Evolutionary conservation across 1,140 invertebrate species (phyloP).

Genomic region (Pseudoatta argentina): DNA sequence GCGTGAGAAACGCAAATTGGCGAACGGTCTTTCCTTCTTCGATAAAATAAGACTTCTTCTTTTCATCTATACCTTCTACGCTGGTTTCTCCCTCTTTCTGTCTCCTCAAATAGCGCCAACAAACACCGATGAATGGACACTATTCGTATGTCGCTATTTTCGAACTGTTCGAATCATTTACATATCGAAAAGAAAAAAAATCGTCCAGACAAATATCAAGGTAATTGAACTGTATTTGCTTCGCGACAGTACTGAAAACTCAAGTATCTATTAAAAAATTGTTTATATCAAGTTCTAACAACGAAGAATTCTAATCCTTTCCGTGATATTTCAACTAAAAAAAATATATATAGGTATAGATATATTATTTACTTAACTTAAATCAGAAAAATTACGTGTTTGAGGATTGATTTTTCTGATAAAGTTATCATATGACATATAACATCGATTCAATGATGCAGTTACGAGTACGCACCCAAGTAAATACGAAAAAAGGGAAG

Average conservation of each 20-base stretch:
- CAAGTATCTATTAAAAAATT: not conserved
- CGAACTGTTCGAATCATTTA: slow-evolving; percentile 29
- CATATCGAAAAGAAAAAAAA: slow-evolving; percentile 16
- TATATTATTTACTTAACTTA: not conserved
- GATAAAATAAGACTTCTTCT: slow-evolving; percentile 26
- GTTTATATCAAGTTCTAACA: not conserved
- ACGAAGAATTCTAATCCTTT: not conserved
- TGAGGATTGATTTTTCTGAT: not conserved
- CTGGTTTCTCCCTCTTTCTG: not conserved
- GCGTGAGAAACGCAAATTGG: slow-evolving; percentile 21
- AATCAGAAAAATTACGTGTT: not conserved
- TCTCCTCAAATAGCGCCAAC: slow-evolving; percentile 4
- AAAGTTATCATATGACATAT: not conserved
- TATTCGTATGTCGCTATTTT: slow-evolving; percentile 19
- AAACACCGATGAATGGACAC: slow-evolving; percentile 23
- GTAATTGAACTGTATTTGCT: slow-evolving; percentile 13
- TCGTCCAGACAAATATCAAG: slow-evolving; percentile 37
- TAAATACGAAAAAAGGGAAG: slow-evolving; percentile 43
- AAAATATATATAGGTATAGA: too few species aligned
- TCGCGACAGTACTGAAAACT: not conserved
- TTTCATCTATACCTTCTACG: slow-evolving; percentile 30
- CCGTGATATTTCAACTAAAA: not conserved
- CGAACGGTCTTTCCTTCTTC: not conserved
- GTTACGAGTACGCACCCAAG: slow-evolving; percentile 27
- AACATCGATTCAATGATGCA: slow-evolving; percentile 53